A percentile compares a stretch with the other conserved stretches of the same genome.
Conservation (phyloP, 1,140 invertebrate species). For the Chironomus tepperi region DNA sequence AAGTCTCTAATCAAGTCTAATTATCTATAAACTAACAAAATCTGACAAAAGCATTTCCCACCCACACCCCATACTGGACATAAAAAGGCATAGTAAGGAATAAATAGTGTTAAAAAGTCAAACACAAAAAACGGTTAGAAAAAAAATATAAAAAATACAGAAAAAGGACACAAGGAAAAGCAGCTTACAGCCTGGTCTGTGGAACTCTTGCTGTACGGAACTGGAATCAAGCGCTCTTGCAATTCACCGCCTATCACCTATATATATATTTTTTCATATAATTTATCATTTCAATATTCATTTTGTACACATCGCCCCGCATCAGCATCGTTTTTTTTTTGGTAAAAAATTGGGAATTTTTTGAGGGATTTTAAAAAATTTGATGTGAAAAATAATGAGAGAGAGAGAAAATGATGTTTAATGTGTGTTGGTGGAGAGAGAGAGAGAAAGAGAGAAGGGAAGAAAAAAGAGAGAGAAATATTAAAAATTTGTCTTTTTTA, state of each 20-base stretch:
- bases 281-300: background rate
- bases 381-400: background rate
- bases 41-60: background rate
- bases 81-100: slow-evolving; percentile 20
- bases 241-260: slow-evolving; percentile 99
- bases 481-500: background rate
- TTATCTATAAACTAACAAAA: background rate
- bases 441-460: slow-evolving; percentile 11
- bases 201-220: slow-evolving; percentile 98
- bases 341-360: background rate
- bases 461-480: slow-evolving; percentile 13
- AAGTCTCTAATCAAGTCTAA: background rate
- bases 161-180: slow-evolving; percentile 31
- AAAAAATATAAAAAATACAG: slow-evolving; percentile 24
- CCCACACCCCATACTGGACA: background rate
- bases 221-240: slow-evolving; percentile 97
- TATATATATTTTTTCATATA: slow-evolving; percentile 44
- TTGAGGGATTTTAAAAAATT: background rate
- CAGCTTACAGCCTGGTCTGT: slow-evolving; percentile 98
- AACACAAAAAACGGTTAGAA: slow-evolving; percentile 18
- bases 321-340: background rate
- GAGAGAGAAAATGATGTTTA: background rate
- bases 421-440: background rate
- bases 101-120: slow-evolving; percentile 22
- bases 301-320: background rate